These are phyloP conservation scores for Cactoblastis cactorum DNA, from an alignment of 2,888 invertebrate species.

Conservation along the genomic window DNA sequence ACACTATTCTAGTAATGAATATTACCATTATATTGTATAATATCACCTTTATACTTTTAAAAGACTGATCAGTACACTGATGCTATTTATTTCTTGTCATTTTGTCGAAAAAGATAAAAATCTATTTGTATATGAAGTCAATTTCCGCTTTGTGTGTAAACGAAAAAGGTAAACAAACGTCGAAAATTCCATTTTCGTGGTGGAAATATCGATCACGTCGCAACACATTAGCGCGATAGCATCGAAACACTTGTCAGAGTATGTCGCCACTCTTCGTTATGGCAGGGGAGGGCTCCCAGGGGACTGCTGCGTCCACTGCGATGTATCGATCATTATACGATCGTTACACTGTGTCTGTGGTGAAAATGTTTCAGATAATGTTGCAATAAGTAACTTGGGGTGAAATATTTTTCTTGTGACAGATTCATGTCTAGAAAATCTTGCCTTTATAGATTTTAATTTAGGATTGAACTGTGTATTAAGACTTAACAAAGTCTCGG, in stretches of 20 bases:
- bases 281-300: slow-evolving; percentile 33
- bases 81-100: neutral
- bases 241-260: slow-evolving; percentile 58
- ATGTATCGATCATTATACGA: slow-evolving; percentile 15
- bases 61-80: no score
- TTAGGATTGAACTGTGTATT: no score
- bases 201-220: slow-evolving; percentile 51
- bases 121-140: neutral
- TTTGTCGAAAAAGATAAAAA: neutral
- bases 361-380: slow-evolving; percentile 3
- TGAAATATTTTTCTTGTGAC: no score
- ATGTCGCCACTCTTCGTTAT: slow-evolving; percentile 49
- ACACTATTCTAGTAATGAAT: no score
- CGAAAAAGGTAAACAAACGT: slow-evolving; percentile 24
- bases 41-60: neutral
- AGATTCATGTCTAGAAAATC: no score
- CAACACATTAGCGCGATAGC: slow-evolving; percentile 61
- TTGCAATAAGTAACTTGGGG: neutral
- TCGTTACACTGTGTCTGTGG: slow-evolving; percentile 5
- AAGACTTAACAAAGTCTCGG: neutral
- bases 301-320: slow-evolving; percentile 25
- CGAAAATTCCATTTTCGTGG: slow-evolving; percentile 34
- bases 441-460: no score
- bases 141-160: neutral
- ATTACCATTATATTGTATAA: neutral